Conservation (phyloP, 2,113 vertebrate genomes). For the Syngnathoides biaculeatus region DNA sequence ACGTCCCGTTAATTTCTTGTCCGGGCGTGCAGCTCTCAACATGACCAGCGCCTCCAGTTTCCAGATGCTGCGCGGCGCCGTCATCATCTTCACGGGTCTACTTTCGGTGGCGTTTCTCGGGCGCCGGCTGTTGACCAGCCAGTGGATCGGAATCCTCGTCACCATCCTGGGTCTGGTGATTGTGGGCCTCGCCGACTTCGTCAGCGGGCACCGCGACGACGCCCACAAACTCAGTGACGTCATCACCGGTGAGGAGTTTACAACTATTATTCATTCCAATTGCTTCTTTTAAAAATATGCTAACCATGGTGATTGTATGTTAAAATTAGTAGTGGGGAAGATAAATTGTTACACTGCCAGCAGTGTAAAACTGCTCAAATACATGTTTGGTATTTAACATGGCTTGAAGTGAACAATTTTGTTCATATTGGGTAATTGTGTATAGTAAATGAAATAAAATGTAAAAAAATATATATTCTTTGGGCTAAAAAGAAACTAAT, state of each 20-base stretch:
- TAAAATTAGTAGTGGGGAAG: too few species aligned
- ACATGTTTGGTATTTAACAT: too few species aligned
- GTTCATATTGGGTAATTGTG: too few species aligned
- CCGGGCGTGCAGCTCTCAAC: slow-evolving; percentile 76
- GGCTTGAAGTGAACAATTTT: too few species aligned
- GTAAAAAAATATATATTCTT: too few species aligned
- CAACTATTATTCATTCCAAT: not conserved
- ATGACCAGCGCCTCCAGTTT: slow-evolving; percentile 97
- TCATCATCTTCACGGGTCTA: slow-evolving; percentile 91
- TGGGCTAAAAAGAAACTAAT: too few species aligned
- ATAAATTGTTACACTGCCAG: too few species aligned
- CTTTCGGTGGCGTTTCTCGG: slow-evolving; percentile 88
- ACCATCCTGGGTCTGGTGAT: slow-evolving; percentile 90
- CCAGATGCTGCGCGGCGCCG: slow-evolving; percentile 91
- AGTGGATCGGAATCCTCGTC: slow-evolving; percentile 86
- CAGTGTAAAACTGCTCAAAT: too few species aligned
- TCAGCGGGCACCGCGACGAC: slow-evolving; percentile 53
- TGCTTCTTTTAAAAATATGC: too few species aligned
- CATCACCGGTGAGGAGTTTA: slow-evolving; percentile 78
- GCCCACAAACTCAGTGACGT: slow-evolving; percentile 80
- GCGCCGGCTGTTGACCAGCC: slow-evolving; percentile 75
- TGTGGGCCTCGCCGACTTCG: slow-evolving; percentile 85
- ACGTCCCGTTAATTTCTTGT: not conserved
- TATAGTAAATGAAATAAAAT: too few species aligned
- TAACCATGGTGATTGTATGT: too few species aligned